phyloP scores from a whole-genome alignment of 2,113 vertebrate genomes.

The Pterocles gutturalis region DNA sequence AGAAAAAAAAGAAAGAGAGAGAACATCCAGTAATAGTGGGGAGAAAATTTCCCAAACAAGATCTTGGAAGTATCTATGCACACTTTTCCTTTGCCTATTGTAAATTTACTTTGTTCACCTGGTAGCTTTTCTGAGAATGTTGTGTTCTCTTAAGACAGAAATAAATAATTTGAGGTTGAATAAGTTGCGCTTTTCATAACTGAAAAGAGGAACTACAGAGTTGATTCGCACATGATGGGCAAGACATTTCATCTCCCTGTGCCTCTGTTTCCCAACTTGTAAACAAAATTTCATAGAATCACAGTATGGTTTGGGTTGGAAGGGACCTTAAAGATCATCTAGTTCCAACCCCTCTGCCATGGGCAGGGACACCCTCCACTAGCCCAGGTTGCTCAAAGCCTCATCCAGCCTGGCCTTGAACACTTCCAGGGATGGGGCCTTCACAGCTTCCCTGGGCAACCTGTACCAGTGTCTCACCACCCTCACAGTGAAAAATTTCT shows the following conservation, averaged over 20 bases:
- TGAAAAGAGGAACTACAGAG: background rate
- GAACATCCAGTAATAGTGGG: background rate
- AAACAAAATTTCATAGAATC: background rate
- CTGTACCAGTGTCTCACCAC: no score
- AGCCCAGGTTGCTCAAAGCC: no score
- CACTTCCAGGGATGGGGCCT: no score
- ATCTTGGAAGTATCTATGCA: background rate
- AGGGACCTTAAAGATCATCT: no score
- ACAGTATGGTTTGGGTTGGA: no score
- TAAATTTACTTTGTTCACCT: slow-evolving; percentile 13
- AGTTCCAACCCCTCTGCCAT: no score
- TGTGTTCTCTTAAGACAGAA: slow-evolving; percentile 14
- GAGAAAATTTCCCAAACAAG: background rate
- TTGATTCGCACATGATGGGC: background rate
- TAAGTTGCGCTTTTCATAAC: background rate
- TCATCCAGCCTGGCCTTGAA: no score
- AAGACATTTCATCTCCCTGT: background rate
- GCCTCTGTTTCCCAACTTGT: background rate
- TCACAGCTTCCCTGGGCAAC: no score
- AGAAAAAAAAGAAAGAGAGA: background rate
- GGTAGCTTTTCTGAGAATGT: background rate
- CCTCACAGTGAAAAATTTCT: no score
- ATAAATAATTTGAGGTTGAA: background rate
- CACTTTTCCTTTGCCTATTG: background rate
- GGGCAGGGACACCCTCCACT: no score